These are phyloP conservation scores for Caranx ignobilis DNA, from an alignment of 2,113 vertebrate species.

Conservation along the genomic window DNA sequence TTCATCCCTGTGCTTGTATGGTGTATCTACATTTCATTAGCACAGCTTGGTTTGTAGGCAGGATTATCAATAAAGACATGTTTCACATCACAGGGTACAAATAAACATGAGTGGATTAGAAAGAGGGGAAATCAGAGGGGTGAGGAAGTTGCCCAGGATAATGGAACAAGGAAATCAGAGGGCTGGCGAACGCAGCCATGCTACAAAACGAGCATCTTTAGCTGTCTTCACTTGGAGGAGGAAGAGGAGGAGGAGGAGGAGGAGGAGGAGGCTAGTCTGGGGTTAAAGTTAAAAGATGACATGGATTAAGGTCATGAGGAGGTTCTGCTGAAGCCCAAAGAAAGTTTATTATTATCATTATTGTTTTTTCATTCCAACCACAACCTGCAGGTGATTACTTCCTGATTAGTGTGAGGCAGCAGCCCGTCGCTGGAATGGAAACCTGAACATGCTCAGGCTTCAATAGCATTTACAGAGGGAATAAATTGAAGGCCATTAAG, in stretches of 20 bases:
- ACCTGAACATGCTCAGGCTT: constrained; percentile 33
- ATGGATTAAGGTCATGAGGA: constrained; percentile 1
- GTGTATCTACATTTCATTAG: neutral
- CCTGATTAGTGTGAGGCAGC: constrained; percentile 45
- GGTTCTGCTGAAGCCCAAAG: neutral
- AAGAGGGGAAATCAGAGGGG: neutral
- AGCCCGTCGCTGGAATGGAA: constrained; percentile 33
- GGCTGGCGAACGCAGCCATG: neutral
- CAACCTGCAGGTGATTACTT: constrained; percentile 36
- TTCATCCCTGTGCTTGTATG: neutral
- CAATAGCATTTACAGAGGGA: constrained; percentile 52
- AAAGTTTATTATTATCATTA: neutral
- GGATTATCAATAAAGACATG: constrained; percentile 9
- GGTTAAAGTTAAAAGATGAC: constrained; percentile 33
- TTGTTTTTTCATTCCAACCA: neutral
- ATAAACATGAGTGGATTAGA: neutral
- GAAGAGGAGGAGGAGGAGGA: too few relatives aligned
- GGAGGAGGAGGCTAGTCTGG: neutral
- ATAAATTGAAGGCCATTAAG: constrained; percentile 62
- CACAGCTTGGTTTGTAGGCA: constrained; percentile 1
- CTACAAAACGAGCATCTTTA: constrained; percentile 4
- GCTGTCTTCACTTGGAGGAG: neutral
- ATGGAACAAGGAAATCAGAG: constrained; percentile 2
- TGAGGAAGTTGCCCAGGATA: neutral
- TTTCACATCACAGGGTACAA: neutral